Evolutionary conservation across 2,888 invertebrate genomes (phyloP), one percentile per base, ranked within the genome.

Genomic region (Tetramorium bicarinatum): DNA sequence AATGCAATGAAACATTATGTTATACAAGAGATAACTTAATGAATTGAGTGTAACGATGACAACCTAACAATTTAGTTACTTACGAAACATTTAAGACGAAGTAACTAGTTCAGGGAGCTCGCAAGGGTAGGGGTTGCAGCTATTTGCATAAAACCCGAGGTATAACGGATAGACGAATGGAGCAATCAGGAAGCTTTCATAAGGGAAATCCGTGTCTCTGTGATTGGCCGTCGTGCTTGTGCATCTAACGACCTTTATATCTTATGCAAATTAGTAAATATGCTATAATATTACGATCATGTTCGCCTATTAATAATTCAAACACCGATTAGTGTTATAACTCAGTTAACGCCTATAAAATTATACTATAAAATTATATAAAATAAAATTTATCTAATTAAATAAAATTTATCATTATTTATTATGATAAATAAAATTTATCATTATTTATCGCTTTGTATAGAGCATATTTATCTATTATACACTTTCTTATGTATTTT

Each of bases 101-200:
- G 56, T 75, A 72, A 83, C 72, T 72, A 84, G 80, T 79, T 67
- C 38, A 61, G 66, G 11, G 21, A 49, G 29, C 38, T 25, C 8
- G 15, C 56, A 21, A 34, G 8, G 52, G 54, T 59, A 34, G 34
- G 56, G 56, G 44, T 47, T 71, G 71, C 52, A 59, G 47, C 38
- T n/a, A 86, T 86, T 86, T 86, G 74, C 86, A 85, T 86, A 86
- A 82, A 81, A 61, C 74, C 59, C 21, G 81, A 69, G 67, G 54
- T 77, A 79, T 79, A 82, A 82, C 49, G 61, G 74, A 86, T 77
- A 82, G 66, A 56, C 74, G 84, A 86, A 86, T 52, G 54, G 59
- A 81, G 85, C 84, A 86, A 86, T 86, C 86, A 85, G 64, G 41
- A 49, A 67, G 82, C 86, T 86, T 85, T 86, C 86, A 82, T 75